Percentiles rank a stretch among this genome's conserved stretches.
These are phyloP conservation scores for Meriones psammophilus DNA, from an alignment of 2,797 vertebrate genomes.

Conservation along the genomic window DNA sequence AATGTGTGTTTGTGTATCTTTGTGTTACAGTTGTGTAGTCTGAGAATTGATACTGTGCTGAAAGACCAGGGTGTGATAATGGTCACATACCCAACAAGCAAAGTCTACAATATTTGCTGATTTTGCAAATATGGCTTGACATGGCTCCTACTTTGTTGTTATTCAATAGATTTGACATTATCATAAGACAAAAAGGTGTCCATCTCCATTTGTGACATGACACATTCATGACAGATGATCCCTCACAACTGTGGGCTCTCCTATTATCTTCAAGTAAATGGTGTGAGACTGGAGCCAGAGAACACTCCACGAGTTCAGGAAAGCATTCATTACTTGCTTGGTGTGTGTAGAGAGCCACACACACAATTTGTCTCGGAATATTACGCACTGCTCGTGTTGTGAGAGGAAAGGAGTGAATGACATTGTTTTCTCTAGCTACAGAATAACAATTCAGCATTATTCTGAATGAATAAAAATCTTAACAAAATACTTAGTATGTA, in stretches of 20 bases:
- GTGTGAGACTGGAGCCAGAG: not conserved
- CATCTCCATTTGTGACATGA: not conserved
- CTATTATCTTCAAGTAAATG: not conserved
- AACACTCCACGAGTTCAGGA: not conserved
- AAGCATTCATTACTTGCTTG: not conserved
- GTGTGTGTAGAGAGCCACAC: not conserved
- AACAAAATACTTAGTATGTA: not conserved
- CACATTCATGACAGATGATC: not conserved
- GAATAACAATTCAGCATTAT: conserved; percentile 22
- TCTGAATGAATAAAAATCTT: conserved; percentile 11
- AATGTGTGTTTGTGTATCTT: not conserved
- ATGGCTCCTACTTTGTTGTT: not conserved
- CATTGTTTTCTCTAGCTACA: not conserved
- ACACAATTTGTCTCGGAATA: not conserved
- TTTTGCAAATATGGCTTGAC: not conserved
- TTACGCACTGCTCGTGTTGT: not conserved
- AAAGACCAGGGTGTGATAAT: not conserved
- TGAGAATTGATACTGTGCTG: not conserved
- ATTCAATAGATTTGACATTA: not conserved
- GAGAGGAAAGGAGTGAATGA: not conserved
- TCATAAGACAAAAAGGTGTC: not conserved
- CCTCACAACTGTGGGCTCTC: not conserved
- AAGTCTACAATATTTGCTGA: not conserved
- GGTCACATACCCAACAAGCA: not conserved
- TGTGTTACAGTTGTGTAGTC: not conserved